These are phyloP conservation scores for Heliconius himera DNA, from an alignment of 1,140 invertebrate species.

Conservation along the genomic window DNA sequence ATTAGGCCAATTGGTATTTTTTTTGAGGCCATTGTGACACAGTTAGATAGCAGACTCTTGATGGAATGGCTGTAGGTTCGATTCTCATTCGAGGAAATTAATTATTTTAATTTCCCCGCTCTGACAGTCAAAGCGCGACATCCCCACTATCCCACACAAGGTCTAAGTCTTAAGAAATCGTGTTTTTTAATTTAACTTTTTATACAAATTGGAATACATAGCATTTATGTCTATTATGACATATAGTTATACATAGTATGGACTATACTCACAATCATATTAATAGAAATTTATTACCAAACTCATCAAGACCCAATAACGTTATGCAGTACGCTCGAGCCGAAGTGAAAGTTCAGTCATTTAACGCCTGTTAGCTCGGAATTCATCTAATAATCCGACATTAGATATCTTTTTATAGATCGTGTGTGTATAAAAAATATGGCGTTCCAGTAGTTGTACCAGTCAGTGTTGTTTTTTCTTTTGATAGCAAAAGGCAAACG, in stretches of 20 bases:
- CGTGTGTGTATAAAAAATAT: slow-evolving; percentile 16
- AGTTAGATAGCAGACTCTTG: too few relatives aligned
- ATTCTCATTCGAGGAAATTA: too few relatives aligned
- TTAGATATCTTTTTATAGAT: slow-evolving; percentile 27
- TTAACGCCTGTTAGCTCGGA: slow-evolving; percentile 29
- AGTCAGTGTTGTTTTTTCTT: background rate
- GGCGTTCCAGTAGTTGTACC: slow-evolving; percentile 1
- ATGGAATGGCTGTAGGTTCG: too few relatives aligned
- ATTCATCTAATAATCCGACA: slow-evolving; percentile 34
- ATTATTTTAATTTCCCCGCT: too few relatives aligned
- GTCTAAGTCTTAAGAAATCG: too few relatives aligned
- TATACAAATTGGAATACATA: too few relatives aligned
- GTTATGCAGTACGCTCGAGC: slow-evolving; percentile 10
- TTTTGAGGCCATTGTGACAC: too few relatives aligned
- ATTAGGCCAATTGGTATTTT: too few relatives aligned
- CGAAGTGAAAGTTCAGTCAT: slow-evolving; percentile 30
- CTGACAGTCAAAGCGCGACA: too few relatives aligned
- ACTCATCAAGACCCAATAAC: slow-evolving; percentile 18
- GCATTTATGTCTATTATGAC: background rate
- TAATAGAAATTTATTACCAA: slow-evolving; percentile 10
- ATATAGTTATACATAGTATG: background rate
- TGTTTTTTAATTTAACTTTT: too few relatives aligned
- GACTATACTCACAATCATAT: background rate
- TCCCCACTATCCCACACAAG: too few relatives aligned
- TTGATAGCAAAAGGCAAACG: background rate